A percentile compares a stretch with the other conserved stretches of the same genome.
Conservation (phyloP, 2,888 invertebrate species). For the Phasia obesa region DNA sequence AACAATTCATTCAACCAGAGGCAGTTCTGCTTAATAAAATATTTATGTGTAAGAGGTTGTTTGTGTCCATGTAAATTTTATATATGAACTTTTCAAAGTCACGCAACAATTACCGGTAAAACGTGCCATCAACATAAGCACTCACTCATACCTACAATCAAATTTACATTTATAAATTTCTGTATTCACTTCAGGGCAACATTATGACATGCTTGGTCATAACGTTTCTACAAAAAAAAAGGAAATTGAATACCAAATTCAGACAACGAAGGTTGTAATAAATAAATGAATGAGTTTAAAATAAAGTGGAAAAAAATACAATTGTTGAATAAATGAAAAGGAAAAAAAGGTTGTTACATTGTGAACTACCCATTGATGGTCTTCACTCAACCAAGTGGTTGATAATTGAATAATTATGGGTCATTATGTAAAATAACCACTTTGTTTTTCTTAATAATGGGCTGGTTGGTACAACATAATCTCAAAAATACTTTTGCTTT, state of each 20-base stretch:
- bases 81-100: slow-evolving; percentile 75
- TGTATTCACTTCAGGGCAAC: slow-evolving; percentile 31
- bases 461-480: slow-evolving; percentile 58
- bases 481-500: background rate
- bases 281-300: slow-evolving; percentile 73
- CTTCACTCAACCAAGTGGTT: slow-evolving; percentile 56
- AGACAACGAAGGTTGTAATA: slow-evolving; percentile 31
- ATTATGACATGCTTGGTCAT: slow-evolving; percentile 63
- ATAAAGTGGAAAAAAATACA: slow-evolving; percentile 27
- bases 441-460: slow-evolving; percentile 65
- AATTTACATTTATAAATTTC: background rate
- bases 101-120: slow-evolving; percentile 77
- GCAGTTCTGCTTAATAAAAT: slow-evolving; percentile 35
- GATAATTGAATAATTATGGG: slow-evolving; percentile 81
- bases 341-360: slow-evolving; percentile 49
- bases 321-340: slow-evolving; percentile 31
- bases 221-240: slow-evolving; percentile 40
- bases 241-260: background rate
- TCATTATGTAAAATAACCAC: slow-evolving; percentile 73
- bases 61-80: slow-evolving; percentile 22
- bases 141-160: slow-evolving; percentile 1
- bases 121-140: slow-evolving; percentile 56
- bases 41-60: slow-evolving; percentile 9
- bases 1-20: slow-evolving; percentile 35
- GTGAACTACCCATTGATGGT: slow-evolving; percentile 54